Evolutionary conservation across 2,888 invertebrate species (phyloP).

Genomic region (Globia sparganii): DNA sequence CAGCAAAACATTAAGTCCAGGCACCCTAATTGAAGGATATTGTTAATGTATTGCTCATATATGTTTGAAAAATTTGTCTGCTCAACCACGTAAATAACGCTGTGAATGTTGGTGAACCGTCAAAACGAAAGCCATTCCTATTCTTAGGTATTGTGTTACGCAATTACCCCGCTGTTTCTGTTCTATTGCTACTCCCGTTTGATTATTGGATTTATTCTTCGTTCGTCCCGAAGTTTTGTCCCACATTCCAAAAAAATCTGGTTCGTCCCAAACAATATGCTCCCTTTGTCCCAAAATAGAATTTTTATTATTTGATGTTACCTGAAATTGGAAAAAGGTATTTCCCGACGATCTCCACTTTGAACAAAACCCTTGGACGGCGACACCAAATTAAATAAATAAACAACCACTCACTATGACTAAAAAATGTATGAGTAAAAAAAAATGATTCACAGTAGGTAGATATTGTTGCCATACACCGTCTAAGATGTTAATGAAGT

Average conservation of each 20-base stretch:
- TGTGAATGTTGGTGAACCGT: too few relatives aligned
- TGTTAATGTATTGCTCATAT: not conserved
- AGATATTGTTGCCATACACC: not conserved
- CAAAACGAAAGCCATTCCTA: too few relatives aligned
- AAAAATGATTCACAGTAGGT: not conserved
- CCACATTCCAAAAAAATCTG: too few relatives aligned
- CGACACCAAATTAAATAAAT: not conserved
- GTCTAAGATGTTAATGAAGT: conserved; percentile 15
- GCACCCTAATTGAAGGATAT: not conserved
- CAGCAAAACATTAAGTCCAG: not conserved
- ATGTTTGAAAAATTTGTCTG: not conserved
- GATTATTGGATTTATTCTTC: too few relatives aligned
- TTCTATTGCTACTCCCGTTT: not conserved
- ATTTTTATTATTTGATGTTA: too few relatives aligned
- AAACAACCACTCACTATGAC: not conserved
- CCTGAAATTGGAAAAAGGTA: too few relatives aligned
- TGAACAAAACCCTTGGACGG: not conserved
- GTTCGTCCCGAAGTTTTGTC: too few relatives aligned
- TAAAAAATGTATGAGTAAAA: not conserved
- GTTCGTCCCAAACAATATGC: too few relatives aligned
- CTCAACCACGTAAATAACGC: not conserved
- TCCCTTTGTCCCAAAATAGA: too few relatives aligned
- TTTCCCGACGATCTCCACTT: not conserved
- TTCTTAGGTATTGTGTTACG: not conserved
- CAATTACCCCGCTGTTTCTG: not conserved